Percentiles rank a stretch among this genome's conserved stretches.
Conservation (phyloP, 1,140 invertebrate species). For the Theocolax elegans region DNA sequence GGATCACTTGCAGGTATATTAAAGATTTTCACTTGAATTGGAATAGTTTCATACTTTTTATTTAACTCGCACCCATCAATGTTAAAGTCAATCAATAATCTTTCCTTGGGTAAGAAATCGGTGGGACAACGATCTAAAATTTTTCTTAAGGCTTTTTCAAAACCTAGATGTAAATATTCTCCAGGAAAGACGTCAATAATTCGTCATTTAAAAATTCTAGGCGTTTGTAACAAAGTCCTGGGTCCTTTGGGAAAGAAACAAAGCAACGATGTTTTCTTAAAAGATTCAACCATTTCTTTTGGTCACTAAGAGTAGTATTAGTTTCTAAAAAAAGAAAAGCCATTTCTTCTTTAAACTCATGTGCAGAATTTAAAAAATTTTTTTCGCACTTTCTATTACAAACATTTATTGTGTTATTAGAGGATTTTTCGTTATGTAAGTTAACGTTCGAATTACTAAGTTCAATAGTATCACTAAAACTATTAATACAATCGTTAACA, state of each 20-base stretch:
- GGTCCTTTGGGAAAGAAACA: constrained; percentile 15
- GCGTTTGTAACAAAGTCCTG: constrained; percentile 33
- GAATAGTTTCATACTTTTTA: constrained; percentile 12
- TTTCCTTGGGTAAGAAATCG: constrained; percentile 5
- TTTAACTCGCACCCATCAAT: constrained; percentile 33
- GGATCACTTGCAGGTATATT: constrained; percentile 21
- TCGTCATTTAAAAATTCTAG: neutral
- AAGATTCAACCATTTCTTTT: neutral
- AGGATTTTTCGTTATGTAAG: too few species aligned
- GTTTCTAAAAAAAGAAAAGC: neutral
- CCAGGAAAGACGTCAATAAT: constrained; percentile 11
- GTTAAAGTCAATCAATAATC: constrained; percentile 32
- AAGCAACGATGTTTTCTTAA: constrained; percentile 1
- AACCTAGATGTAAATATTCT: constrained; percentile 40
- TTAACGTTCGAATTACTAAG: too few species aligned
- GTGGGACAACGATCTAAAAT: neutral
- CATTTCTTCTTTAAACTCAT: neutral
- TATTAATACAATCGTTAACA: too few species aligned
- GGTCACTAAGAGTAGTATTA: neutral
- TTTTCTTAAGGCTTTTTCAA: constrained; percentile 7
- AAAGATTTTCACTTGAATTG: constrained; percentile 17
- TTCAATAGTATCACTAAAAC: too few species aligned
- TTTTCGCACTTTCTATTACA: too few species aligned
- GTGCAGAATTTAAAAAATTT: too few species aligned
- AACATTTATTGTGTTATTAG: too few species aligned